These are phyloP conservation scores for Rhagologus leucostigma DNA, from an alignment of 2,113 vertebrate species.

Conservation along the genomic window DNA sequence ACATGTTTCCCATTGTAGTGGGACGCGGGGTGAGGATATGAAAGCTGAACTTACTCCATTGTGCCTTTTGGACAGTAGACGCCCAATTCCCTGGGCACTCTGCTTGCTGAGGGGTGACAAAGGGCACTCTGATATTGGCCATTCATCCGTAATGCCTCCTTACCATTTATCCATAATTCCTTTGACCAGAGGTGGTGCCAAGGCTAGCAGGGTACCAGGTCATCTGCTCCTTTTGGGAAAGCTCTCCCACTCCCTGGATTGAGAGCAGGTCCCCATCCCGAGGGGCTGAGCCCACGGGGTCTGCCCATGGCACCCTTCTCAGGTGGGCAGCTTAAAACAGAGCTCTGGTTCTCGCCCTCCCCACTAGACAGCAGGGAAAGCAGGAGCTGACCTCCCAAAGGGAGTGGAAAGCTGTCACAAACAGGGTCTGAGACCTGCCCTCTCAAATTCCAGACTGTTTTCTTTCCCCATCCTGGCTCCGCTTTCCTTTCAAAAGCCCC, in stretches of 20 bases:
- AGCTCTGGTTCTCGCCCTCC: background rate
- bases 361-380: background rate
- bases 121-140: fast-evolving
- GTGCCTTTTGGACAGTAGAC: background rate
- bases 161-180: fast-evolving
- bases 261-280: background rate
- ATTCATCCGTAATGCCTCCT: background rate
- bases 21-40: background rate
- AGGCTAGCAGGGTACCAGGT: background rate
- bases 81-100: background rate
- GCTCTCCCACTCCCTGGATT: background rate
- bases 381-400: background rate
- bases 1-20: background rate
- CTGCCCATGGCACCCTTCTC: background rate
- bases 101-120: background rate
- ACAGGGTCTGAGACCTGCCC: background rate
- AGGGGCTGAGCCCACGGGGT: fast-evolving
- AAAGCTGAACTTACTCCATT: background rate
- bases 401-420: background rate
- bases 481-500: background rate
- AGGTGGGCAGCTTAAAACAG: background rate
- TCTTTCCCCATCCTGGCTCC: background rate
- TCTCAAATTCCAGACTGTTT: background rate
- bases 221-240: background rate
- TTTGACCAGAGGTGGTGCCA: background rate